Evolutionary conservation across 2,888 invertebrate species (phyloP), one percentile per base, ranked within the genome.

Genomic region (Tenthredo livida): DNA sequence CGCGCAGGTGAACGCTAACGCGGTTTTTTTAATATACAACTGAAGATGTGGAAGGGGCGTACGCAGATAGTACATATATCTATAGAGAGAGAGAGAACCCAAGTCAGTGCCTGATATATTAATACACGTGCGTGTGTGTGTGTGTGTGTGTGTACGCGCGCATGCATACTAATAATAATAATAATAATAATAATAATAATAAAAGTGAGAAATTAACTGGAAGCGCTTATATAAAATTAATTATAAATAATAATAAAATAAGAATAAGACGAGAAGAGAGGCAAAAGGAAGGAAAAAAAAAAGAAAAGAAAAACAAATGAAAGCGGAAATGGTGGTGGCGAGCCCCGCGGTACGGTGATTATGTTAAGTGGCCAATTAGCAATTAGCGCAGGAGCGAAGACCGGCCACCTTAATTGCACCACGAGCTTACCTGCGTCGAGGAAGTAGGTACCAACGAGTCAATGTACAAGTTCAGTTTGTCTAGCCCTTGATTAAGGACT

Each of bases 331-430:
- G 92, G 90, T 88, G 33, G 67, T 70, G 88, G 88, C 80, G n/a
- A 21, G 37, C 37, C 29, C 43, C 21, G 80, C 83, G 83, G 83
- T 83, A 83, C 88, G 90, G 90, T 88, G 91, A 91, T 91, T 92
- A 92, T 90, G 91, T 90, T 90, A 90, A 92, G 91, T 91, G 92
- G 90, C 88, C 91, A 92, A 92, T 91, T 91, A 92, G 91, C 89
- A 90, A 92, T 91, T 91, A 91, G 91, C 89, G 89, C 85, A 90
- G 90, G 89, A 91, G 90, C 89, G 87, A 88, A 90, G 88, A 87
- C 83, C 86, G 89, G 89, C 89, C 89, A 90, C 87, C 89, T 90
- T 91, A 91, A 91, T 91, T 91, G 90, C 88, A 43, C 40, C 40
- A 43, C 40, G 43, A 73, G 67, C 43, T 73, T 73, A 73, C 73